Evolutionary conservation across 2,113 vertebrate genomes (phyloP).

Genomic region (Caloenas nicobarica): DNA sequence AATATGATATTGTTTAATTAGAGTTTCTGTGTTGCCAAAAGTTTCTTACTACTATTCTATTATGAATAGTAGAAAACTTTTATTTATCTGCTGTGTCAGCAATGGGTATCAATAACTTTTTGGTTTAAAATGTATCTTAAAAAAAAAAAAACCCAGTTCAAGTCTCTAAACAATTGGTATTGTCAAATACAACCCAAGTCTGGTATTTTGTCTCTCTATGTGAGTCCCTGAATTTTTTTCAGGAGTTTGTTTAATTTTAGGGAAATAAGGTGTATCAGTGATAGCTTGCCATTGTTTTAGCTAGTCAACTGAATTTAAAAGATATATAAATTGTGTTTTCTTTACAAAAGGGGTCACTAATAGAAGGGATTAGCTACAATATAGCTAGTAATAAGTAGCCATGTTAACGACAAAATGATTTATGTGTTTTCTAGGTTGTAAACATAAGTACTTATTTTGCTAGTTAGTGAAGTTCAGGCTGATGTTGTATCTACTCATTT

Average conservation of each 20-base stretch:
- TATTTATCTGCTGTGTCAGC: not conserved
- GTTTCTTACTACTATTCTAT: not conserved
- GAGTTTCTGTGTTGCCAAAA: not conserved
- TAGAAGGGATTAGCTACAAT: not conserved
- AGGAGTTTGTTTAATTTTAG: not conserved
- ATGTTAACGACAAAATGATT: not conserved
- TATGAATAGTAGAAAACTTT: not conserved
- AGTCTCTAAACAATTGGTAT: not conserved
- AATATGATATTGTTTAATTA: not conserved
- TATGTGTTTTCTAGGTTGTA: not conserved
- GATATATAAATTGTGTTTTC: fast-evolving
- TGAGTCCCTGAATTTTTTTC: not conserved
- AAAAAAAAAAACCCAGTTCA: not conserved
- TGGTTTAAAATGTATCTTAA: not conserved
- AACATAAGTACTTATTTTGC: not conserved
- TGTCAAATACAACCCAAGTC: not conserved
- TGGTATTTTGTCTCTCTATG: not conserved
- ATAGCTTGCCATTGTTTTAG: not conserved
- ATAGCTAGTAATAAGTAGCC: not conserved
- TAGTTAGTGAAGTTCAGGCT: not conserved
- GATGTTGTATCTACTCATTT: fast-evolving
- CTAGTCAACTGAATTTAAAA: not conserved
- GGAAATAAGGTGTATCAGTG: not conserved
- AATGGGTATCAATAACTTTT: not conserved
- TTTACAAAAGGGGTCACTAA: not conserved